phyloP scores from a whole-genome alignment of 2,113 vertebrate genomes.

The Leiothrix lutea region DNA sequence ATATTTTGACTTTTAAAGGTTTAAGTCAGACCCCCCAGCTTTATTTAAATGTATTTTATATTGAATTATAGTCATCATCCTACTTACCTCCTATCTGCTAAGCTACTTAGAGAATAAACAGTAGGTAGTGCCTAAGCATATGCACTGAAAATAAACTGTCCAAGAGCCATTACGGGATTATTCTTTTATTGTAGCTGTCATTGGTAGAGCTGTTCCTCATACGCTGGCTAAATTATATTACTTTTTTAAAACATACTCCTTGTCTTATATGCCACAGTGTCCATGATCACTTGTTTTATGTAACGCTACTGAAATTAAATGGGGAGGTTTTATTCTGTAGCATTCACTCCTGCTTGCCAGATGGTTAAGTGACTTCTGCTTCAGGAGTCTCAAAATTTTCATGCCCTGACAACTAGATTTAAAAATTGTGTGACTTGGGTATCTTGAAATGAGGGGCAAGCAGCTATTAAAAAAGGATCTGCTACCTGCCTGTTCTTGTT shows the following conservation, averaged over 20 bases:
- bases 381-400: not conserved
- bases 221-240: not conserved
- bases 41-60: conserved; percentile 57
- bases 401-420: not conserved
- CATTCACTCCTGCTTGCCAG: not conserved
- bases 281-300: not conserved
- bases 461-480: not conserved
- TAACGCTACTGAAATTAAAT: not conserved
- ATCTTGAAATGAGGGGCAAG: not conserved
- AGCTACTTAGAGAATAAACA: conserved; percentile 60
- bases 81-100: conserved; percentile 51
- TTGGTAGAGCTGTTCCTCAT: not conserved
- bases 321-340: not conserved
- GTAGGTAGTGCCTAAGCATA: not conserved
- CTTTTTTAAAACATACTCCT: not conserved
- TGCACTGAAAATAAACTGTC: conserved; percentile 38
- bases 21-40: conserved; percentile 39
- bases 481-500: not conserved
- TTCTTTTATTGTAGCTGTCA: conserved; percentile 42
- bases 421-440: not conserved
- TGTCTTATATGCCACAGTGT: not conserved
- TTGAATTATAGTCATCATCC: conserved; percentile 50
- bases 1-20: conserved; percentile 18
- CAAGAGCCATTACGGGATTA: conserved; percentile 17
- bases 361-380: conserved; percentile 15